Evolutionary conservation across 2,797 vertebrate genomes (phyloP).

Genomic region (Oryzias sinensis): DNA sequence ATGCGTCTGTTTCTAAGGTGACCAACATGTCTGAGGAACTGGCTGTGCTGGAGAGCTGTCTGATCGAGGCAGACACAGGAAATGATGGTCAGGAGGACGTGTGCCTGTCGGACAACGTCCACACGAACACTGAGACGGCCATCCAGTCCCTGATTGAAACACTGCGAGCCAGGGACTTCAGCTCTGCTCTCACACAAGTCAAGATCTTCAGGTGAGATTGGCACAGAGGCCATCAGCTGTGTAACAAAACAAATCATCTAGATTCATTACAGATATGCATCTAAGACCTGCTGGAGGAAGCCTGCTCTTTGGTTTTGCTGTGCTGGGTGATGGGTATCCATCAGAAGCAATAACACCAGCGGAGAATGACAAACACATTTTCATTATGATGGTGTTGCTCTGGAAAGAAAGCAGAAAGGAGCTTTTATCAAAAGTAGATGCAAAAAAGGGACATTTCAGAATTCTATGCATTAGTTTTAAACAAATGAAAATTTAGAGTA

Average conservation of each 20-base stretch:
- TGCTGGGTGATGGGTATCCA: no score
- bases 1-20: constrained; percentile 76
- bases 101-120: constrained; percentile 85
- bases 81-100: constrained; percentile 83
- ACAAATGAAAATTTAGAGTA: no score
- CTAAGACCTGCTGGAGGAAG: no score
- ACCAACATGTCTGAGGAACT: constrained; percentile 98
- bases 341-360: no score
- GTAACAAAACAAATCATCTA: neutral
- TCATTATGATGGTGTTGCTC: no score
- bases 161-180: constrained; percentile 87
- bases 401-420: no score
- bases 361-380: no score
- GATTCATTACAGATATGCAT: no score
- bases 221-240: neutral
- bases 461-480: no score
- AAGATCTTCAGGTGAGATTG: constrained; percentile 90
- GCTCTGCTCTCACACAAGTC: constrained; percentile 91
- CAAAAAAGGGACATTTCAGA: no score
- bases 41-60: constrained; percentile 85
- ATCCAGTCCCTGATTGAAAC: constrained; percentile 95
- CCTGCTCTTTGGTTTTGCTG: no score
- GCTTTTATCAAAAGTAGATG: no score
- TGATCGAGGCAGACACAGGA: constrained; percentile 88
- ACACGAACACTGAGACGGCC: constrained; percentile 89